Base-by-base conservation (phyloP, 2,888 invertebrate genomes). In the Thelaira solivaga region DNA sequence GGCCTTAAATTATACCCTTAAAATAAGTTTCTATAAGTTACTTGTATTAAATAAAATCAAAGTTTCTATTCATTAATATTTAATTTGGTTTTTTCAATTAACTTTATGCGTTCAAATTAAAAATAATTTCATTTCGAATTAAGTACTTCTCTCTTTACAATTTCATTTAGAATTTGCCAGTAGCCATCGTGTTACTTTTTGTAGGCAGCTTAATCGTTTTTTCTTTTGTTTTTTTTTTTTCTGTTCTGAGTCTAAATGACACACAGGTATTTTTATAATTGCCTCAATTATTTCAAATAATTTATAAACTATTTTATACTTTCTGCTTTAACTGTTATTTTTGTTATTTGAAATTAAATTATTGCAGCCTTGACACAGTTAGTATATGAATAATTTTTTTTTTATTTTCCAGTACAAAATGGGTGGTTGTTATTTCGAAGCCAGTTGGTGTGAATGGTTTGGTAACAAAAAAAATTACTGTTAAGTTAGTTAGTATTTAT, bases 281-380 rank as follows among this genome's bases (percentile, higher is more conserved):
- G 74, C 69, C 55, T 65, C 65, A 74, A 78, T 78, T 71, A 78
- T 74, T 74, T 71, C 26, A 65, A 78, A 74, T 65, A 61, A 53
- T 13, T 31, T 78, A 41, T 53, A 61, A 64, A 45, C 29, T 18
- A 61, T 74, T 73, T 69, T 68, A n/a, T 51, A 34, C 2, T 61
- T 41, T 41, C 43, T 62, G 43, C 34, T 69, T 55, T 53, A 49
- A 13, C 45, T 39, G 36, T 71, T 43, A 13, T 34, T 64, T 57
- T 47, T 41, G n/a, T 24, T 6, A 10, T 34, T n/a, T 51, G 10
- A 13, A 26, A 67, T 41, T 18, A 61, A 62, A 61, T 34, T 24
- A 29, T 59, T 67, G 18, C 62, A 49, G 39, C 72, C 77, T 77
- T 77, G 77, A 73, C 77, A 77, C 31, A 73, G 49, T 77, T 72